Conservation (phyloP, 2,113 vertebrate species). For the Lutjanus erythropterus region DNA sequence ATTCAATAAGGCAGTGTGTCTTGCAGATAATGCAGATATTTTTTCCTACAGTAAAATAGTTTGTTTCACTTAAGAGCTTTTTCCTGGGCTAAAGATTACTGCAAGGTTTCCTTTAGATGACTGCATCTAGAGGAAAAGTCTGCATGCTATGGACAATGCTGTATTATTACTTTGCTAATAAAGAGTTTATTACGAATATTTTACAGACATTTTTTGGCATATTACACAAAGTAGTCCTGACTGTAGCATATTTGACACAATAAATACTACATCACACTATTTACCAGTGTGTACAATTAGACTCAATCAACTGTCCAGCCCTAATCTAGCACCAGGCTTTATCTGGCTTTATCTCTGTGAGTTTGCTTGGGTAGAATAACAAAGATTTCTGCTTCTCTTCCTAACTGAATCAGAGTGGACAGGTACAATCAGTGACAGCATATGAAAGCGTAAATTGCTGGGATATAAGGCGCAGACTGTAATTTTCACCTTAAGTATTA, state of each 20-base stretch:
- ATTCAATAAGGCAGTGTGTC: background rate
- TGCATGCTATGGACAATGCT: background rate
- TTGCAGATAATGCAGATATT: background rate
- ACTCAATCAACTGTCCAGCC: background rate
- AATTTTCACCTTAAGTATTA: constrained; percentile 69
- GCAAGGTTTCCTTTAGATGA: background rate
- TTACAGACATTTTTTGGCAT: background rate
- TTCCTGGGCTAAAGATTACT: background rate
- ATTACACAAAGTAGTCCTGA: background rate
- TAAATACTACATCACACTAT: background rate
- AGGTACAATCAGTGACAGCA: constrained; percentile 36
- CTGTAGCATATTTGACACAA: background rate
- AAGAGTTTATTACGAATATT: background rate
- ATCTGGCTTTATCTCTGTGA: constrained; percentile 16
- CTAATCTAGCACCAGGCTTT: background rate
- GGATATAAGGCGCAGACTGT: constrained; percentile 55
- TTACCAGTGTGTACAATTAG: background rate
- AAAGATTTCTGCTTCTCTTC: constrained; percentile 17
- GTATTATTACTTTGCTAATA: constrained; percentile 1
- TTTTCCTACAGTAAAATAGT: background rate
- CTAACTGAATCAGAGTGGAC: constrained; percentile 38
- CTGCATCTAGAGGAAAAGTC: background rate
- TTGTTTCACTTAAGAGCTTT: background rate
- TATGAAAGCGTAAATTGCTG: constrained; percentile 53
- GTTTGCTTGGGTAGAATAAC: constrained; percentile 12